Evolutionary conservation across 1,140 invertebrate genomes (phyloP), one percentile per base, ranked within the genome.

Genomic region (Rhynchophorus ferrugineus): DNA sequence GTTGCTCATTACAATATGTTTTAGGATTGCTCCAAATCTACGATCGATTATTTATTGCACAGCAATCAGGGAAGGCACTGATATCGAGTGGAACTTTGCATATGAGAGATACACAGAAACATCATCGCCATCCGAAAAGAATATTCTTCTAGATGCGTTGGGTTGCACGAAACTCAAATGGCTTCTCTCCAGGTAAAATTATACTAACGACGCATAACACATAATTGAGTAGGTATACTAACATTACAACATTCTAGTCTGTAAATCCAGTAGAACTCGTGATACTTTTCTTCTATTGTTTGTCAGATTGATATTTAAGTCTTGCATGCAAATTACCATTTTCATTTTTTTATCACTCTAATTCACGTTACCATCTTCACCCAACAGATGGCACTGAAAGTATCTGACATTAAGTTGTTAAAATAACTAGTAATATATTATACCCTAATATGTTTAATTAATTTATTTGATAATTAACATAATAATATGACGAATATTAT

Each of bases 11-110:
- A n/a, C n/a, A 17, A 17, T 3, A 29, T 9, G 20, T 64, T 64
- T 44, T 67, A 89, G 86, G 3, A 82, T 94, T 51, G 80, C 86
- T 1, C 77, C 79, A 20, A 87, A 93, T 69, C 72, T 91, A 18
- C 78, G 84, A 13, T 64, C 72, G 0, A 71, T 79, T 0, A 81
- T 89, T 14, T 93, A 91, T 66, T 95, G 91, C 70, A 82, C 80
- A 33, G 87, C 83, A 0, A 75, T 95, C 0, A 75, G 75, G 47
- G 69, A 85, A 58, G 91, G 91, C 14, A 73, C 73, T 11, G 75
- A 80, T 42, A 69, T 75, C 0, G 85, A 91, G 55, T 96, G 89
- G 89, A 71, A 89, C 38, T 91, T 86, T 71, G 76, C 87, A 2
- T 87, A 87, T 71, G 62, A 81, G 19, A 71, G 83, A 24, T 92